Base-by-base conservation (phyloP, 2,888 invertebrate genomes). In the Panzeria rudis region DNA sequence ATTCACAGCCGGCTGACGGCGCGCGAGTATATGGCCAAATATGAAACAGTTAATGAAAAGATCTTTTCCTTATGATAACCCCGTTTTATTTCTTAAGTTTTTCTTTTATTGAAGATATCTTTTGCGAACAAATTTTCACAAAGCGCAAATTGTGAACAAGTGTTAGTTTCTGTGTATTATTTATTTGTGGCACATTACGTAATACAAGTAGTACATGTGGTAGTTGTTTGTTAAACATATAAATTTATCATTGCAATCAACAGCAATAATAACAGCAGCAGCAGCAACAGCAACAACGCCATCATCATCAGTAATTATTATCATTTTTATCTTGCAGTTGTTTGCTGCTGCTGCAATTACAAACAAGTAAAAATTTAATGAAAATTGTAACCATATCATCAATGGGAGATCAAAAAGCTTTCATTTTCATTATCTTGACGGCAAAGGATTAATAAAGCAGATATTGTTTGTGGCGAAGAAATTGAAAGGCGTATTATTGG, bases 31-130 rank as follows among this genome's bases (percentile, higher is more conserved):
- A 32, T 68, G 54, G 69, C 61, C 66, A 62, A 56, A 72, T 69
- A 73, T 75, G 68, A 79, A 85, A 85, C 82, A 85, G 85, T 85
- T 79, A 85, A 85, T 85, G 78, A 82, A 82, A 75, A 82, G 75
- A 82, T 82, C 15, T 82, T 79, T 75, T 85, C 71, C 85, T 64
- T 64, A 64, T 75, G 82, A 85, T 82, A 85, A 82, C 82, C 82
- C 59, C 82, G 44, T 82, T 85, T 82, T n/a, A 61, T 80, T 73
- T 72, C 29, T 47, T 17, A n/a, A 25, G n/a, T 15, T 32, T 62
- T 50, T 17, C 17, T 50, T 17, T n/a, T 47, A n/a, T 41, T 41
- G 6, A 0, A 17, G 8, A 32, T 29, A 29, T 62, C 17, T 68
- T 38, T 23, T 50, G 54, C 25, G 25, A 50, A 29, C 20, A 41